Percentiles rank a stretch among this genome's conserved stretches.
phyloP scores from a whole-genome alignment of 2,888 invertebrate genomes.

The Electrophaes corylata region DNA sequence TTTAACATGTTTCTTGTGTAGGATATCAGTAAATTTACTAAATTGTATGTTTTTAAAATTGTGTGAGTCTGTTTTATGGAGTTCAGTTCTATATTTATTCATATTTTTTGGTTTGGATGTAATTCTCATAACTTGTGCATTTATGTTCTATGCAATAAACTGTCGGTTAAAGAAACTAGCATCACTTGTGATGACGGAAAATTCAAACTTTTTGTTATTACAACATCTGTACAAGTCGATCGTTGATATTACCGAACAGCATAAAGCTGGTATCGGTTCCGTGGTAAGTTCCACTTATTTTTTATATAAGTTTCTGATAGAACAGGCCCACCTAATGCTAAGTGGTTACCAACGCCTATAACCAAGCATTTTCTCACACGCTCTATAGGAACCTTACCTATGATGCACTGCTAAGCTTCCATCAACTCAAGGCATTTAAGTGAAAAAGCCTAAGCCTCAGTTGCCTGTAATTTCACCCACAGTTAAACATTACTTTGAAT shows the following conservation, averaged over 20 bases:
- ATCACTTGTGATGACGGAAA: neutral
- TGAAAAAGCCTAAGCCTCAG: too few relatives aligned
- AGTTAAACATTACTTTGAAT: too few relatives aligned
- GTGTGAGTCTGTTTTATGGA: neutral
- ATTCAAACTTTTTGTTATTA: neutral
- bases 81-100: neutral
- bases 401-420: too few relatives aligned
- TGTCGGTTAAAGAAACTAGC: neutral
- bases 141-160: neutral
- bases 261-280: neutral
- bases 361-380: too few relatives aligned
- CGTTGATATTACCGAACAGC: neutral
- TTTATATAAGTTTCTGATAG: too few relatives aligned
- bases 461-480: too few relatives aligned
- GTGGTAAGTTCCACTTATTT: neutral
- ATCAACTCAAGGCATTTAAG: too few relatives aligned
- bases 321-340: too few relatives aligned
- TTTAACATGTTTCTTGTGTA: neutral
- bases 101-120: neutral
- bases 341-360: too few relatives aligned
- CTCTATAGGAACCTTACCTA: too few relatives aligned
- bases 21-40: neutral
- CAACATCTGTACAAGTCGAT: neutral
- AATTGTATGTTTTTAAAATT: neutral
- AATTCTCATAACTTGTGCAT: neutral